Evolutionary conservation across 2,113 vertebrate species (phyloP), one percentile per base, ranked within the genome.

Genomic region (Zonotrichia leucophrys): DNA sequence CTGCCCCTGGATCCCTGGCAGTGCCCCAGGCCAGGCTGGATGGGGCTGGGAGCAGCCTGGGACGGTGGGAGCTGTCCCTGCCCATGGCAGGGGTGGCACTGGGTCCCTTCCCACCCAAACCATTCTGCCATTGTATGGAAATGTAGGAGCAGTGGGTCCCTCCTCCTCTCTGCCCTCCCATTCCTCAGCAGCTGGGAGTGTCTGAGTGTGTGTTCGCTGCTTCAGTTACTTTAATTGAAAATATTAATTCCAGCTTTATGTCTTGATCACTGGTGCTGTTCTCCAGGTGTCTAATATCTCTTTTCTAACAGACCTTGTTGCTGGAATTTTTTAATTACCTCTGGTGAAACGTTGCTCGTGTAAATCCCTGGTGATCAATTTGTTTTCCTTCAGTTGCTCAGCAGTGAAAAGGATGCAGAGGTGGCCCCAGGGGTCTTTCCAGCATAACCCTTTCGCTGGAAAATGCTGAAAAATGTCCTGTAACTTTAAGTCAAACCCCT

Each of bases 401-500:
- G 84, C 50, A n/a, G 46, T 59, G 46, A 25, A 22, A 37, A 60
- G 20, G 73, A 83, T 41, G 49, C 53, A 17, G 25, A 63, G 13
- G 28, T 46, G 53, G 28, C 81, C 37, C 1, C 0, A 0, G 22
- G 30, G 21, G 9, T 31, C 15, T 60, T 82, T 69, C 15, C 28
- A 55, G 23, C 39, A 10, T n/a, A 18, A 15, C 24, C 28, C 17
- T 53, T n/a, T 27, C 3, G 0, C 73, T 75, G 52, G 52, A 67
- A 75, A 41, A 47, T 2, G 46, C 37, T 86, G 70, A 53, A 59
- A 89, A 68, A 46, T 4, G 7, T 35, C 19, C 49, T 30, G 13
- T 35, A 63, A 53, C 58, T 55, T 23, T 5, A 46, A 44, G 28
- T 80, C 42, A 59, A 70, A 62, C 5, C 12, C 12, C 39, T 89